Evolutionary conservation across 1,140 invertebrate genomes (phyloP), one percentile per base, ranked within the genome.

Genomic region (Solenopsis invicta): DNA sequence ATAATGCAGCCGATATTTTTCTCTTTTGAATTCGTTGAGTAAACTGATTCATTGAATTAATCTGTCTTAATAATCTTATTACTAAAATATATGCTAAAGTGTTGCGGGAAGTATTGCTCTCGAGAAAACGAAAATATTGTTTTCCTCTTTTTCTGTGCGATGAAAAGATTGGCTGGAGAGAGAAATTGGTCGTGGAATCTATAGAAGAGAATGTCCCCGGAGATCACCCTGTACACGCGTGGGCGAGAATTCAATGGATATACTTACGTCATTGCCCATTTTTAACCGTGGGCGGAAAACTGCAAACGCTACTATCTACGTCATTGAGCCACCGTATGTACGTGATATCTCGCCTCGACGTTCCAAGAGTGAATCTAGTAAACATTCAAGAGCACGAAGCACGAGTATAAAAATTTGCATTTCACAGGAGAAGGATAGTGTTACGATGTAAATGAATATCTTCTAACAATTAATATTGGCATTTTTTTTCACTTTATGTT

Each of bases 241-340:
- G 41, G 69, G 69, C 12, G 52, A 84, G 41, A 41, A 50, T 75
- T 84, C 41, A 48, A 18, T 82, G 24, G 66, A 61, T 50, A 13
- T 74, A 84, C 21, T 72, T 82, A 82, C 80, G 80, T 84, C 69
- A 84, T n/a, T 37, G 18, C 5, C 45, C 24, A 13, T 34, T 72
- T 72, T 72, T 37, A 37, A 61, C 45, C 24, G 80, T 84, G 41
- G 67, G 80, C 54, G 69, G 54, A 59, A 41, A 54, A 61, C 21
- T 56, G 50, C 50, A 54, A 41, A 74, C 50, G 67, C 67, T 5
- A 34, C 52, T 21, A 74, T 3, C 54, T 82, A 74, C 80, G 80
- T 82, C 80, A 74, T 21, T 10, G 12, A 72, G 24, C 48, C 52
- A 41, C 52, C n/a, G 45, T 34, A 37, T n/a, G 18, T 34, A 37